phyloP scores from a whole-genome alignment of 1,140 invertebrate species.

The Littorina saxatilis region DNA sequence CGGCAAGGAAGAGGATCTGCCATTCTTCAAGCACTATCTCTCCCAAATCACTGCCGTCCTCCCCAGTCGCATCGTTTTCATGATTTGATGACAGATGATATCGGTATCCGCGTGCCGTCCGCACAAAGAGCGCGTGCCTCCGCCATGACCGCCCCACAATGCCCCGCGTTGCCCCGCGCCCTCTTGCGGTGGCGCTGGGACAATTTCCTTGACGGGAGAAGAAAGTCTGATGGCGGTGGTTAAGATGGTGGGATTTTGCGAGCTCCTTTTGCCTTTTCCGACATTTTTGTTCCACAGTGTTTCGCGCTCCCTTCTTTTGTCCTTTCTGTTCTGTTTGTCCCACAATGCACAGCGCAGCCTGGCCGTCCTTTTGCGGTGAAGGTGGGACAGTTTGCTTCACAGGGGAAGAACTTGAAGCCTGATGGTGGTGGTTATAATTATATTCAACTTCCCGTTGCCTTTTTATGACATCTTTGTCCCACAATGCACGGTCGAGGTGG shows the following conservation, averaged over 20 bases:
- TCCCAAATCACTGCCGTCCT: not conserved
- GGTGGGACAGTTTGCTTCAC: not conserved
- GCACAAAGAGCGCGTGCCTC: not conserved
- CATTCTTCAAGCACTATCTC: constrained; percentile 9
- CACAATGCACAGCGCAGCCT: no score
- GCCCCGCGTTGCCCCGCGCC: not conserved
- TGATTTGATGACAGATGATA: constrained; percentile 33
- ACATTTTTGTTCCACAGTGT: no score
- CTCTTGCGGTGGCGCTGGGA: not conserved
- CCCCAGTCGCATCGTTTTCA: constrained; percentile 8
- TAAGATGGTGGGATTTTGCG: not conserved
- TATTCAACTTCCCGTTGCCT: no score
- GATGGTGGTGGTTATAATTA: no score
- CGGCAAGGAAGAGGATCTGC: not conserved
- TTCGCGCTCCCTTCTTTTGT: no score
- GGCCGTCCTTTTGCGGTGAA: not conserved
- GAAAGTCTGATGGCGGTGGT: not conserved
- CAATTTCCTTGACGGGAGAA: no score
- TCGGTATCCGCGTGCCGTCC: not conserved
- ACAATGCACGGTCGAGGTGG: no score
- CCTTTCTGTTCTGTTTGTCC: no score
- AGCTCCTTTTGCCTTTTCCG: no score
- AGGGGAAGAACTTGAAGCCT: not conserved
- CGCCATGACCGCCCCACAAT: not conserved
- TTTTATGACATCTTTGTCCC: no score